Conservation (phyloP, 2,113 vertebrate species). For the Paratilapia polleni region DNA sequence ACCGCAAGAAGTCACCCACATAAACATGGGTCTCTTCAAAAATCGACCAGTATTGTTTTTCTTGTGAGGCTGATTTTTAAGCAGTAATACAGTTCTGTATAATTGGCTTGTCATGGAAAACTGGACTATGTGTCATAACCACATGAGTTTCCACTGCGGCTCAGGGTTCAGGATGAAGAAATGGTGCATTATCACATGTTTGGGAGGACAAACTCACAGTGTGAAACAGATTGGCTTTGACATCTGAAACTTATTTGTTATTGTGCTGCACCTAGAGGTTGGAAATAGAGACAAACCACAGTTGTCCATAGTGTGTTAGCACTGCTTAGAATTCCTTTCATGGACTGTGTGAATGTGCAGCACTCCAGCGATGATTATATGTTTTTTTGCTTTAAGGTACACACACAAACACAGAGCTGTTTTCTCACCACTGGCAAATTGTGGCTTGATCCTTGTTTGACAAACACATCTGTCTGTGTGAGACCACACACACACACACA, state of each 20-base stretch:
- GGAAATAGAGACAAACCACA: neutral
- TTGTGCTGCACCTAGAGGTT: neutral
- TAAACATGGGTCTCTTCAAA: neutral
- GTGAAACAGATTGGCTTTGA: neutral
- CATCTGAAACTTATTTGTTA: neutral
- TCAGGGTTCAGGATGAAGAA: neutral
- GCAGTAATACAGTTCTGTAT: neutral
- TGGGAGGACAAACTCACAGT: neutral
- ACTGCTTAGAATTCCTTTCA: neutral
- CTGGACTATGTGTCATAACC: neutral
- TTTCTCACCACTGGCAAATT: neutral
- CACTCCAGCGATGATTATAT: neutral
- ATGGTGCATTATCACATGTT: neutral
- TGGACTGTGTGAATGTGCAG: neutral
- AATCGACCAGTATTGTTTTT: too few relatives aligned
- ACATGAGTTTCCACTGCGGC: neutral
- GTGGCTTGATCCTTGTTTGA: constrained; percentile 13
- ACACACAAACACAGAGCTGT: neutral
- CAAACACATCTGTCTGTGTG: constrained; percentile 4
- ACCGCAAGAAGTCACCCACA: neutral
- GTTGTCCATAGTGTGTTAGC: neutral
- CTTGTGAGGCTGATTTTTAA: neutral
- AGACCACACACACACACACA: constrained; percentile 21
- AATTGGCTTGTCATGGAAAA: neutral
- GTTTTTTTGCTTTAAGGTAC: neutral